phyloP scores from a whole-genome alignment of 2,888 invertebrate species.

The Plagodis dolabraria region DNA sequence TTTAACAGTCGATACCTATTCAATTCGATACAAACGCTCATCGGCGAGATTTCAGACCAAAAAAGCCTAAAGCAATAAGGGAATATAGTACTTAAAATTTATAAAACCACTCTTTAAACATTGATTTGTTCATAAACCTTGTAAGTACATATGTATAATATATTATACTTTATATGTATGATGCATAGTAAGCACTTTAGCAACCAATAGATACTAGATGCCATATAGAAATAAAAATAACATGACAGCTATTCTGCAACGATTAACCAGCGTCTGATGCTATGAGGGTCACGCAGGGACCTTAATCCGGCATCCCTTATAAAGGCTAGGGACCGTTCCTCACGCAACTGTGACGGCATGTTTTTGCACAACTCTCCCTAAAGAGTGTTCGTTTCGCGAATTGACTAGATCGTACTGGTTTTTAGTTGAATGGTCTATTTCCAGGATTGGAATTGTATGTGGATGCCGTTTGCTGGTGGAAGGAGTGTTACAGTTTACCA shows the following conservation, averaged over 20 bases:
- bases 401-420: conserved; percentile 22
- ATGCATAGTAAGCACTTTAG: not conserved
- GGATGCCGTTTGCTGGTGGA: conserved; percentile 11
- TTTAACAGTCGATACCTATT: no score
- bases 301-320: conserved; percentile 25
- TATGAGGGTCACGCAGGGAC: conserved; percentile 15
- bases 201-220: not conserved
- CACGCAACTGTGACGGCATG: conserved; percentile 27
- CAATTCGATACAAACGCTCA: no score
- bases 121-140: no score
- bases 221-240: not conserved
- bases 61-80: no score
- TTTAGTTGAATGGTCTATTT: conserved; percentile 18
- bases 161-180: not conserved
- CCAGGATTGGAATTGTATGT: conserved; percentile 19
- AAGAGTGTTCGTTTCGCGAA: conserved; percentile 38
- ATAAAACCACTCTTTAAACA: no score
- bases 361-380: conserved; percentile 39
- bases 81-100: no score
- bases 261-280: conserved; percentile 1
- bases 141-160: no score
- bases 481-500: conserved; percentile 2
- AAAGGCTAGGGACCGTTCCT: conserved; percentile 22
- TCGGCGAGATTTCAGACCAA: no score
- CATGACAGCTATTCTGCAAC: not conserved